Conservation (phyloP, 2,113 vertebrate genomes). For the Dicrurus megarhynchus region DNA sequence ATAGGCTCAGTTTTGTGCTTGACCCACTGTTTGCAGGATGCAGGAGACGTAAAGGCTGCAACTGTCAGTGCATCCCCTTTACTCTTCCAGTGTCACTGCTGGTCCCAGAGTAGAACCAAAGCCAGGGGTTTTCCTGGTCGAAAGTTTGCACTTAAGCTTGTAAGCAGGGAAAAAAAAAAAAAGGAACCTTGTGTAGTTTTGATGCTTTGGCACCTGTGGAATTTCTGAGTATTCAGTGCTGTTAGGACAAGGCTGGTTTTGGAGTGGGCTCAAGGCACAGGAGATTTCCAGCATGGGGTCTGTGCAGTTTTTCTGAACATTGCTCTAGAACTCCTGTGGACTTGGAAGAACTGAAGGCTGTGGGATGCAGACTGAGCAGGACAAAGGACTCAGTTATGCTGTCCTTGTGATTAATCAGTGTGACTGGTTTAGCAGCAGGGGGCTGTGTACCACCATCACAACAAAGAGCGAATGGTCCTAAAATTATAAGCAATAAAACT, state of each 20-base stretch:
- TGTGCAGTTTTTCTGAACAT: accelerated
- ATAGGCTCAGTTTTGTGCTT: background rate
- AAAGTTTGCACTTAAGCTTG: background rate
- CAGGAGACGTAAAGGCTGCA: background rate
- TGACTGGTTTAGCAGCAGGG: background rate
- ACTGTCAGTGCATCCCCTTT: background rate
- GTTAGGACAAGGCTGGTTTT: background rate
- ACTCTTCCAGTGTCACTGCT: background rate
- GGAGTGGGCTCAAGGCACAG: background rate
- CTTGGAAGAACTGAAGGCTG: background rate
- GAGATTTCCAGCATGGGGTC: background rate
- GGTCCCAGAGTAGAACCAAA: background rate
- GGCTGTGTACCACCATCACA: background rate
- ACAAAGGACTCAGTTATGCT: background rate
- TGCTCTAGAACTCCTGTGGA: background rate
- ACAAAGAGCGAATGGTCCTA: background rate
- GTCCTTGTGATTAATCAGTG: background rate
- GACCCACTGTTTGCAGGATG: background rate
- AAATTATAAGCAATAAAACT: background rate
- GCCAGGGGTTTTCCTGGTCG: background rate
- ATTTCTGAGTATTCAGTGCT: accelerated
- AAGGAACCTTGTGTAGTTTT: background rate
- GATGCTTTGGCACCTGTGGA: background rate
- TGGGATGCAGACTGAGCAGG: background rate
- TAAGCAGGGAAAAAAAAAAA: background rate